Conservation (phyloP, 2,888 invertebrate species). For the Marasmarcha lunaedactyla region DNA sequence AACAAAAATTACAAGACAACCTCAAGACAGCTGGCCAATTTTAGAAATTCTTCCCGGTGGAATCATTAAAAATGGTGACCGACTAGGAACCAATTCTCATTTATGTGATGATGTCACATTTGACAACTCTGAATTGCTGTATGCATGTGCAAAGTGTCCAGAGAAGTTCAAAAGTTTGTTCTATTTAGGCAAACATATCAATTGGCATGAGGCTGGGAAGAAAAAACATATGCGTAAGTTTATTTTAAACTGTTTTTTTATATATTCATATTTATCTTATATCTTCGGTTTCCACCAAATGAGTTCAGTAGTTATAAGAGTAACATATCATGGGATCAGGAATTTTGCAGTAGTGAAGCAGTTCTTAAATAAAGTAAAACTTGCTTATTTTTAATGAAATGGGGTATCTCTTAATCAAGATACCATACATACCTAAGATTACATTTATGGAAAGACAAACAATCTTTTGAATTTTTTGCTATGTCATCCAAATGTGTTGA, state of each 20-base stretch:
- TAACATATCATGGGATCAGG: too few species aligned
- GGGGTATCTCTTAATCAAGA: too few species aligned
- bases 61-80: conserved; percentile 42
- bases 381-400: too few species aligned
- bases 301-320: too few species aligned
- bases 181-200: conserved; percentile 48
- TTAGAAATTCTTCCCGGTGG: conserved; percentile 55
- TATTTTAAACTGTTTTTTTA: conserved; percentile 23
- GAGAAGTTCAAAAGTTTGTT: conserved; percentile 43
- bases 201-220: conserved; percentile 41
- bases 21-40: conserved; percentile 48
- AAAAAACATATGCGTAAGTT: conserved; percentile 14
- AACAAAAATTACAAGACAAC: conserved; percentile 13
- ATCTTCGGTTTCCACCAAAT: not conserved
- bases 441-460: too few species aligned
- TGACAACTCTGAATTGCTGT: conserved; percentile 31
- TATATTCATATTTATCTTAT: not conserved
- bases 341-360: too few species aligned
- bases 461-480: too few species aligned
- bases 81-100: conserved; percentile 19
- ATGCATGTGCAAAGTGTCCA: conserved; percentile 53
- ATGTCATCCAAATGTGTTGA: too few species aligned
- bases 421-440: too few species aligned
- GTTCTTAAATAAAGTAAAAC: too few species aligned
- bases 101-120: not conserved